Evolutionary conservation across 2,888 invertebrate species (phyloP).

Genomic region (Petrolisthes cinctipes): DNA sequence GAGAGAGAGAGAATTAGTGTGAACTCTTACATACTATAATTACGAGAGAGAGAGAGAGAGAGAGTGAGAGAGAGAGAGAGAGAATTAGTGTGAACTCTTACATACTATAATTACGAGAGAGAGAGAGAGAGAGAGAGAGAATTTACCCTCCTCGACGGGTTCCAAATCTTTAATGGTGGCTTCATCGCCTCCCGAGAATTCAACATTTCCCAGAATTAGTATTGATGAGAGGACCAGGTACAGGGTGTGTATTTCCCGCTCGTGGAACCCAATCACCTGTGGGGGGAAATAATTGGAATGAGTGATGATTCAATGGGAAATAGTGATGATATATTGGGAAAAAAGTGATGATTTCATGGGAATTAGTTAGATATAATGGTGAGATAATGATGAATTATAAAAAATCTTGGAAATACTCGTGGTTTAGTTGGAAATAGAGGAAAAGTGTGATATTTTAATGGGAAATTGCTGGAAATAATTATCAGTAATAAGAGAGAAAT

Average conservation of each 20-base stretch:
- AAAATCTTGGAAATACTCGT: too few relatives aligned
- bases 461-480: too few relatives aligned
- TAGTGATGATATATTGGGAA: too few relatives aligned
- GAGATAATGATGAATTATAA: too few relatives aligned
- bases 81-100: background rate
- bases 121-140: slow-evolving; percentile 1
- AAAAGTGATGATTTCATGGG: too few relatives aligned
- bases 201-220: slow-evolving; percentile 82
- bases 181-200: slow-evolving; percentile 76
- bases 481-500: too few relatives aligned
- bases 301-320: background rate
- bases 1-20: background rate
- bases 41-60: background rate
- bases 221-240: slow-evolving; percentile 82
- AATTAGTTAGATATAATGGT: too few relatives aligned
- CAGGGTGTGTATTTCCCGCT: slow-evolving; percentile 79
- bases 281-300: background rate
- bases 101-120: background rate
- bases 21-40: background rate
- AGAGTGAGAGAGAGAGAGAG: background rate
- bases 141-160: slow-evolving; percentile 51
- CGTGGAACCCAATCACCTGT: slow-evolving; percentile 77
- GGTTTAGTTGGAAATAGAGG: too few relatives aligned
- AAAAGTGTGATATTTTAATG: too few relatives aligned
- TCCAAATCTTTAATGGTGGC: slow-evolving; percentile 46